Evolutionary conservation across 2,113 vertebrate genomes (phyloP).

Genomic region (Sinocyclocheilus anshuiensis): DNA sequence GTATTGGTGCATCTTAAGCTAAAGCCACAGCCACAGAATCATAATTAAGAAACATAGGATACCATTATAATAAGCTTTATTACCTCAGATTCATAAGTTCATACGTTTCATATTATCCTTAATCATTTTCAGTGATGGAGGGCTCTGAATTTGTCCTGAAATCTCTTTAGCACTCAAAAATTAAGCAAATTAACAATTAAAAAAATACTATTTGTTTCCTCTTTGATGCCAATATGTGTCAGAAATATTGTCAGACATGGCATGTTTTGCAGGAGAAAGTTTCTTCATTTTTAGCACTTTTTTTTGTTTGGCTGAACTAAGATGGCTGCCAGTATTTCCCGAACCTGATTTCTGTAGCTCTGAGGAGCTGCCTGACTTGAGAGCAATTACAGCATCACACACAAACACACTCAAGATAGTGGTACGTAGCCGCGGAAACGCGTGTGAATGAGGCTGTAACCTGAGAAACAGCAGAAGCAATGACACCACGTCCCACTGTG

Average conservation of each 20-base stretch:
- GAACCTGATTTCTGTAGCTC: slow-evolving; percentile 38
- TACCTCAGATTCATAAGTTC: neutral
- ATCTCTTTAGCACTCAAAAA: neutral
- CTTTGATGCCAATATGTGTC: neutral
- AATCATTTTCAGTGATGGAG: neutral
- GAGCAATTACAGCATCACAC: slow-evolving; percentile 3
- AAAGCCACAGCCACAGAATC: neutral
- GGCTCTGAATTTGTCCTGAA: neutral
- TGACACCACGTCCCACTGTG: slow-evolving; percentile 63
- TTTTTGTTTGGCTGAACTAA: slow-evolving; percentile 28
- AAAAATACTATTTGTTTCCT: neutral
- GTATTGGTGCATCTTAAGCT: neutral
- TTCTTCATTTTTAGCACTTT: neutral
- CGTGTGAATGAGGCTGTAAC: slow-evolving; percentile 65
- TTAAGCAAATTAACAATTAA: neutral
- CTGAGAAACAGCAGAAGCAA: slow-evolving; percentile 69
- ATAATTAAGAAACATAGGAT: neutral
- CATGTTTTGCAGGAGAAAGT: neutral
- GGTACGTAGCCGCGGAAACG: slow-evolving; percentile 40
- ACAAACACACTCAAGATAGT: slow-evolving; percentile 42
- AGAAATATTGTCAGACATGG: neutral
- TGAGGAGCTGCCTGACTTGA: slow-evolving; percentile 33
- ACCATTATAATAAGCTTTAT: neutral
- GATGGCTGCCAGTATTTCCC: slow-evolving; percentile 41
- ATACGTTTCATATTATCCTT: neutral